Base-by-base conservation (phyloP, 2,113 vertebrate genomes). In the Meriones unguiculatus region DNA sequence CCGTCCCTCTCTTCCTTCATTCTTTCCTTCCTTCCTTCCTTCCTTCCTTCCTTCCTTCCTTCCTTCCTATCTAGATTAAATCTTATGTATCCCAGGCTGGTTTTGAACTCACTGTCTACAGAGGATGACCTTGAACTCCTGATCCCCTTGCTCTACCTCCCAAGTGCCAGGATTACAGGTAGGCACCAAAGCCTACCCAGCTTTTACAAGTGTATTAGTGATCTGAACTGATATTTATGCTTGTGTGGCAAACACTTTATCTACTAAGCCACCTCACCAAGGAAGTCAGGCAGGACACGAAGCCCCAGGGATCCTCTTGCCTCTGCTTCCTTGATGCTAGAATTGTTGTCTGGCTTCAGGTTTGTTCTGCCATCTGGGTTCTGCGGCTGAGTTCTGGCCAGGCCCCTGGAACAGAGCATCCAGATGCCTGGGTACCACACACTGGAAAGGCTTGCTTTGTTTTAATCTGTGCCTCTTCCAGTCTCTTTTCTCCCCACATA, bases 391-490 rank as follows among this genome's bases (percentile, higher is more conserved):
- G 22, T 64, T 77, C n/a, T 64, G 69, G 35, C n/a, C 20, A 2
- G 4, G 9, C 10, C 2, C 1, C 24, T n/a, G 1, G 2, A 18
- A 30, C 25, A 62, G 15, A 81, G 22, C 32, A 11, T 57, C 90
- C 1, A 2, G 69, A 59, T 8, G 0, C 18, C 4, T 7, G 0
- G 4, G 20, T 18, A 1, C 50, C 57, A 11, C 13, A 22, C 73
- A 13, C 32, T 18, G 32, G 14, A 62, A 80, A 32, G 65, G 9
- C 17, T 75, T n/a, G 46, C 72, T 72, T 52, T 77, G 75, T 64
- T 77, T 72, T 62, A 28, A 65, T 57, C 57, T 8, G 24, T 35
- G 46, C n/a, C 65, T 88, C 54, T 11, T 50, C 25, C 41, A 28
- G 7, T 22, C 76, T 81, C 28, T 84, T 93, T 93, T 57, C 52